These are phyloP conservation scores for Sinhomidia bicolor DNA, from an alignment of 2,888 invertebrate genomes.

Conservation along the genomic window DNA sequence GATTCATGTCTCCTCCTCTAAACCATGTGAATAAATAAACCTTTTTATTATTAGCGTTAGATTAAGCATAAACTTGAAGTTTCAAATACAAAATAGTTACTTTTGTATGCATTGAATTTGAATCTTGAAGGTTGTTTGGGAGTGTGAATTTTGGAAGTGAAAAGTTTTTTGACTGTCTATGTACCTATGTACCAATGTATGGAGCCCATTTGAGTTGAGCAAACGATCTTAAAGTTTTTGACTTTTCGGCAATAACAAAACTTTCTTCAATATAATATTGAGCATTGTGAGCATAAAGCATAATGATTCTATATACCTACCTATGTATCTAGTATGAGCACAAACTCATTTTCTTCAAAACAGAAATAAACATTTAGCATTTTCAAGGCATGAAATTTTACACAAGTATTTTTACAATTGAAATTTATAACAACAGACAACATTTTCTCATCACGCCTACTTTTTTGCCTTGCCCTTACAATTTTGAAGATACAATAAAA, in stretches of 20 bases:
- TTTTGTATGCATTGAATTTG: constrained; percentile 19
- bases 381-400: not conserved
- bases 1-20: too few species aligned
- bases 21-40: too few species aligned
- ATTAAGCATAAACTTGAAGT: not conserved
- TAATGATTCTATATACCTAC: too few species aligned
- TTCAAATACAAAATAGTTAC: not conserved
- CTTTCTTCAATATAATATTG: too few species aligned
- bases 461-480: not conserved
- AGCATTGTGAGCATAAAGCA: too few species aligned
- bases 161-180: constrained; percentile 9
- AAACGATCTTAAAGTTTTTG: not conserved
- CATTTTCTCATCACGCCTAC: not conserved
- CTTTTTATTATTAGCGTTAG: too few species aligned
- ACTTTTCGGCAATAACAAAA: not conserved
- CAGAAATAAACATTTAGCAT: not conserved
- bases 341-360: not conserved
- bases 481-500: not conserved
- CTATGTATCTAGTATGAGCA: not conserved
- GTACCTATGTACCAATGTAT: not conserved
- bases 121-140: not conserved
- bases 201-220: not conserved
- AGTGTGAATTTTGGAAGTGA: constrained; percentile 12
- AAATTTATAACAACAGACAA: not conserved
- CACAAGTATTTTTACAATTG: constrained; percentile 1